Percentiles rank a stretch among this genome's conserved stretches.
These are phyloP conservation scores for Syrista parreyssii DNA, from an alignment of 2,888 invertebrate species.

Conservation along the genomic window DNA sequence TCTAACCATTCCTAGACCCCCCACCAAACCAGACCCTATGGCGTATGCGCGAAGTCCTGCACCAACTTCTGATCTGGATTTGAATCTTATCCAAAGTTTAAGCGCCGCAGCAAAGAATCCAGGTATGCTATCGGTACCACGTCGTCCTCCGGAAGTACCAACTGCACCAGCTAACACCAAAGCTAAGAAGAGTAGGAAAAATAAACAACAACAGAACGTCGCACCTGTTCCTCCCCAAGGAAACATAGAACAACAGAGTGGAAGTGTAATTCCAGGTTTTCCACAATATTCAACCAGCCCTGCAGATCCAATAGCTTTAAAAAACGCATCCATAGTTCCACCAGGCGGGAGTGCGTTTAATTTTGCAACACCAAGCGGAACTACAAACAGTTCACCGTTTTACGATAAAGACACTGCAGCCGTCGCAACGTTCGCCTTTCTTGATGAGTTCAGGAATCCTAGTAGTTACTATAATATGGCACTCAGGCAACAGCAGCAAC, in stretches of 20 bases:
- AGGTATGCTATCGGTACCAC: constrained; percentile 32
- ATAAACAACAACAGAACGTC: constrained; percentile 40
- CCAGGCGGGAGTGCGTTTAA: constrained; percentile 82
- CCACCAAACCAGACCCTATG: constrained; percentile 58
- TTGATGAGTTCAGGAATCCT: constrained; percentile 62
- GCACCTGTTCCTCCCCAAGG: constrained; percentile 29
- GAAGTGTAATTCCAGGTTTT: constrained; percentile 48
- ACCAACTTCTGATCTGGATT: constrained; percentile 52
- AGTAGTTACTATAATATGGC: constrained; percentile 60
- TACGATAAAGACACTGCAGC: constrained; percentile 60
- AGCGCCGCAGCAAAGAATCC: constrained; percentile 53
- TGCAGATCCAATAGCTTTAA: constrained; percentile 70
- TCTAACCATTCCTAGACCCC: constrained; percentile 55
- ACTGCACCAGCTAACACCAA: constrained; percentile 35
- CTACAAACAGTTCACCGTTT: constrained; percentile 52
- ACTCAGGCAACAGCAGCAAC: constrained; percentile 38
- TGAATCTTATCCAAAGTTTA: constrained; percentile 57
- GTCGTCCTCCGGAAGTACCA: constrained; percentile 27
- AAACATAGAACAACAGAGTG: constrained; percentile 23
- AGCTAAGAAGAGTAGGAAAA: constrained; percentile 47
- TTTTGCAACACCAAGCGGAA: constrained; percentile 76
- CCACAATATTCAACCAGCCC: constrained; percentile 50
- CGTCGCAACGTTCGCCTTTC: constrained; percentile 59
- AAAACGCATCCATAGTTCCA: constrained; percentile 79
- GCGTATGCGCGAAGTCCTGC: constrained; percentile 48